A percentile compares a stretch with the other conserved stretches of the same genome.
Evolutionary conservation across 1,140 invertebrate species (phyloP).

Genomic region (Cotesia glomerata): DNA sequence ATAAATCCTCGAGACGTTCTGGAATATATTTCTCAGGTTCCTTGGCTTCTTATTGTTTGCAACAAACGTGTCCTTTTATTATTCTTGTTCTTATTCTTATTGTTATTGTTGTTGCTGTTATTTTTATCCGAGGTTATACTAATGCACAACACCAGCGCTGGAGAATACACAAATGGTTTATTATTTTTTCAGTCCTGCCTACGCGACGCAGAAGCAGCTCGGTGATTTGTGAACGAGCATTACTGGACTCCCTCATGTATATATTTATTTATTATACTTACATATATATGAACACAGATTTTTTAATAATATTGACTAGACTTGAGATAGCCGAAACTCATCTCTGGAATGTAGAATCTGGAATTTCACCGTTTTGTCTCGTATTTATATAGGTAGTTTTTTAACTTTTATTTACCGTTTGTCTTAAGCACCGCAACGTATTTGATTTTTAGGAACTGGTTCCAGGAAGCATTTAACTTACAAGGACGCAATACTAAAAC

Average conservation of each 20-base stretch:
- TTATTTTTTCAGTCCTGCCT: background rate
- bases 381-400: background rate
- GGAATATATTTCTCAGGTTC: slow-evolving; percentile 2
- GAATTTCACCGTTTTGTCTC: no score
- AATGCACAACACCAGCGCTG: no score
- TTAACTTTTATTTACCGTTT: background rate
- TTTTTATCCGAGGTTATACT: background rate
- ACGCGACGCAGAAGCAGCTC: slow-evolving; percentile 1
- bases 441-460: background rate
- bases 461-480: slow-evolving; percentile 15
- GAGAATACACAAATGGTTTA: slow-evolving; percentile 8
- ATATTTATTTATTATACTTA: no score
- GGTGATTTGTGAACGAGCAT: slow-evolving; percentile 5
- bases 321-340: no score
- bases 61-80: background rate
- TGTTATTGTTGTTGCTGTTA: background rate
- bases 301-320: no score
- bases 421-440: background rate
- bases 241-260: background rate
- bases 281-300: no score
- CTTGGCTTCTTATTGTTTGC: background rate
- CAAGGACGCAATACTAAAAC: background rate
- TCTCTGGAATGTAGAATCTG: no score
- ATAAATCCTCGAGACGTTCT: slow-evolving; percentile 3
- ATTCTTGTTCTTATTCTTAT: background rate